Conservation (phyloP, 2,113 vertebrate species). For the Gavia stellata region DNA sequence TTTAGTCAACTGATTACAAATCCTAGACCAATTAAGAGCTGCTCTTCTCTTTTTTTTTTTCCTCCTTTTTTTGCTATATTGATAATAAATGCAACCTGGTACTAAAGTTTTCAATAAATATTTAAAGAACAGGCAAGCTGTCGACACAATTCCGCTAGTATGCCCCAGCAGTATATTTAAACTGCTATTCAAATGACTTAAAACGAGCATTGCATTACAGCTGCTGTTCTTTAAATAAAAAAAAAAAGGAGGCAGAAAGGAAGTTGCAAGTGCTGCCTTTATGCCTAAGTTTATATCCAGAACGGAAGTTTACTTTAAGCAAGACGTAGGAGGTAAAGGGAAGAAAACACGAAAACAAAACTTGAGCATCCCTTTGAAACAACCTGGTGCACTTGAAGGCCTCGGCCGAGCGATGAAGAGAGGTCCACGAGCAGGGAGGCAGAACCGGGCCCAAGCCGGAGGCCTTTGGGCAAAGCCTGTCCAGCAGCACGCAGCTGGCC, state of each 20-base stretch:
- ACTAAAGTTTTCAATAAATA: neutral
- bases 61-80: too few species aligned
- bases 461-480: neutral
- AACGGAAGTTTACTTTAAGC: constrained; percentile 11
- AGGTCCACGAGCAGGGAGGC: neutral
- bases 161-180: neutral
- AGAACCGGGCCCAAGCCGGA: neutral
- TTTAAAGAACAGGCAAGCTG: neutral
- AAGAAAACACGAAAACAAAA: neutral
- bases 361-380: neutral
- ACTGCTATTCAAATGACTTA: neutral
- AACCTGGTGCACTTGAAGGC: neutral
- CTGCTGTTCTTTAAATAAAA: neutral
- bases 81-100: neutral
- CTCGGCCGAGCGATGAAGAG: accelerated
- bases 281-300: neutral
- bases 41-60: neutral
- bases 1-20: neutral
- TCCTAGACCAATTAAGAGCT: neutral
- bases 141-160: neutral
- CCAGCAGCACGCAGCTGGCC: neutral
- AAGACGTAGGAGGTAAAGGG: neutral
- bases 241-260: neutral
- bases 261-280: constrained; percentile 4
- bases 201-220: neutral